Evolutionary conservation across 2,888 invertebrate species (phyloP).

Genomic region (Himalopsyche japonica): DNA sequence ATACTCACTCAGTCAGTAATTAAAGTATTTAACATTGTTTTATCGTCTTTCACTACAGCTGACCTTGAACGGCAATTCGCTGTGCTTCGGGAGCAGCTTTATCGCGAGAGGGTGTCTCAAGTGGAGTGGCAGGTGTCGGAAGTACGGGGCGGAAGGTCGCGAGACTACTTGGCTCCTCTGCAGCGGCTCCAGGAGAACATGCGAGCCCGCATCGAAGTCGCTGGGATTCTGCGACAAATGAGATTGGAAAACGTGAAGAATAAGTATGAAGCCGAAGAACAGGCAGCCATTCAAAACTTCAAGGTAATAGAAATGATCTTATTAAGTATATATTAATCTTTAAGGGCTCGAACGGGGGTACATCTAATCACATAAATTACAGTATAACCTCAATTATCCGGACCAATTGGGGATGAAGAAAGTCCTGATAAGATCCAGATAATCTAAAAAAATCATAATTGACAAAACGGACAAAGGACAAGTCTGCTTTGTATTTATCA

Average conservation of each 20-base stretch:
- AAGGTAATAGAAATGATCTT: slow-evolving; percentile 61
- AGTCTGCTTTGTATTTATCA: no score
- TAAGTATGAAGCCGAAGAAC: slow-evolving; percentile 85
- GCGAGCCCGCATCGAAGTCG: slow-evolving; percentile 85
- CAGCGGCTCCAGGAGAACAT: slow-evolving; percentile 86
- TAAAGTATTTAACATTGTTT: no score
- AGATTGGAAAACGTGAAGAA: slow-evolving; percentile 82
- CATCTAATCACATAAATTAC: no score
- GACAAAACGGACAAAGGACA: no score
- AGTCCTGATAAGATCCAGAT: no score
- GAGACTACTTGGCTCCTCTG: slow-evolving; percentile 86
- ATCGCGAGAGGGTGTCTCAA: slow-evolving; percentile 79
- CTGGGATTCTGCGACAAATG: slow-evolving; percentile 78
- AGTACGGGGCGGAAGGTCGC: slow-evolving; percentile 81
- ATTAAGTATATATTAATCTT: neutral
- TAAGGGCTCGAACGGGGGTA: no score
- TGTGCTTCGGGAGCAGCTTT: slow-evolving; percentile 85
- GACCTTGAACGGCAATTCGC: slow-evolving; percentile 89
- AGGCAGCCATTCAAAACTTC: slow-evolving; percentile 86
- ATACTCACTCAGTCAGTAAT: no score
- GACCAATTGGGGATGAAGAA: no score
- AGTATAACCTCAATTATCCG: no score
- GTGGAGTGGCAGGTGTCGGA: slow-evolving; percentile 85
- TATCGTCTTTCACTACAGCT: slow-evolving; percentile 51
- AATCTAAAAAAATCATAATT: no score